phyloP scores from a whole-genome alignment of 2,113 vertebrate species.

The Bolborhynchus lineola region DNA sequence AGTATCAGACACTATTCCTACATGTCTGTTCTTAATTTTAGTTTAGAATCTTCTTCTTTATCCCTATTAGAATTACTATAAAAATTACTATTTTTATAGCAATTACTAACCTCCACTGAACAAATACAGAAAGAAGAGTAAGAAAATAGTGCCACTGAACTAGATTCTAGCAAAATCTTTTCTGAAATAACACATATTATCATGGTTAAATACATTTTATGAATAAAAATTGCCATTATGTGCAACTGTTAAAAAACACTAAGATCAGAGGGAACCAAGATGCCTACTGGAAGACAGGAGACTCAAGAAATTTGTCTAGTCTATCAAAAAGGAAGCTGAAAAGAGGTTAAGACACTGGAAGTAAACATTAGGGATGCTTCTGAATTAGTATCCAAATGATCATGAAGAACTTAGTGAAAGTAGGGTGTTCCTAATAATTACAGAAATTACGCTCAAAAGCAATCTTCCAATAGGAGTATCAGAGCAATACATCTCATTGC shows the following conservation, averaged over 20 bases:
- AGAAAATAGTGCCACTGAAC: not conserved
- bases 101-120: not conserved
- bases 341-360: not conserved
- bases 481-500: not conserved
- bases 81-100: not conserved
- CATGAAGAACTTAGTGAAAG: not conserved
- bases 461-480: not conserved
- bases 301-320: not conserved
- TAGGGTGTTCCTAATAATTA: not conserved
- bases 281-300: not conserved
- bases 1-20: not conserved
- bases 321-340: not conserved
- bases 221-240: not conserved
- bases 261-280: not conserved
- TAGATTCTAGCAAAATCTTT: not conserved
- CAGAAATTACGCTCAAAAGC: not conserved
- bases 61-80: not conserved
- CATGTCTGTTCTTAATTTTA: not conserved
- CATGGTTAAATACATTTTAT: not conserved
- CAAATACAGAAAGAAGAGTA: not conserved
- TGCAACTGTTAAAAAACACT: not conserved
- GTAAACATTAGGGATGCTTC: not conserved
- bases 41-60: not conserved
- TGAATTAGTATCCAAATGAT: not conserved
- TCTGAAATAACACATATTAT: not conserved